Conservation (phyloP, 2,113 vertebrate genomes). For the Syrrhaptes paradoxus region DNA sequence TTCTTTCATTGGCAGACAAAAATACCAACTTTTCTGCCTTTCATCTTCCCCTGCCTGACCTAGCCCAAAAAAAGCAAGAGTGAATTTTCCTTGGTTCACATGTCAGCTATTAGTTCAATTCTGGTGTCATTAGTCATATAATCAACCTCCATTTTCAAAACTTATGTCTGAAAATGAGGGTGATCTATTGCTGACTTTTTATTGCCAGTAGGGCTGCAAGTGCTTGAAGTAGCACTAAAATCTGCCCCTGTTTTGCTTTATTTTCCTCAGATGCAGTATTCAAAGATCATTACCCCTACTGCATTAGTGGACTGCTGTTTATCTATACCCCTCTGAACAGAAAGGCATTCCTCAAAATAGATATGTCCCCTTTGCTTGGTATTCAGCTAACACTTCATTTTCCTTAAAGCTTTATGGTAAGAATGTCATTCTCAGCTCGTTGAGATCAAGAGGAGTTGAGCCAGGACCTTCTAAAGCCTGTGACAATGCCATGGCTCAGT, state of each 20-base stretch:
- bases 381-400: not conserved
- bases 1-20: not conserved
- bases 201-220: not conserved
- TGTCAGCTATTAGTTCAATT: not conserved
- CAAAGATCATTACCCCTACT: not conserved
- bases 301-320: not conserved
- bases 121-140: not conserved
- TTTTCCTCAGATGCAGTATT: not conserved
- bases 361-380: not conserved
- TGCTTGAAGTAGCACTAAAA: not conserved
- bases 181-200: not conserved
- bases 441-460: not conserved
- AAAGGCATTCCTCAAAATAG: constrained; percentile 11
- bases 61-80: not conserved
- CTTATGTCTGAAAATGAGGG: not conserved
- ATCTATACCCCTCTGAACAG: not conserved
- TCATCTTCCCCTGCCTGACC: not conserved
- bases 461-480: not conserved
- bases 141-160: not conserved
- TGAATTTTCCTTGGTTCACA: not conserved
- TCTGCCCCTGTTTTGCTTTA: not conserved
- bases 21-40: not conserved
- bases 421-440: not conserved
- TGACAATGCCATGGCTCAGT: not conserved
- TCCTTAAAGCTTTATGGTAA: not conserved